Evolutionary conservation across 2,888 invertebrate species (phyloP).

Genomic region (Stenodera caucasica): DNA sequence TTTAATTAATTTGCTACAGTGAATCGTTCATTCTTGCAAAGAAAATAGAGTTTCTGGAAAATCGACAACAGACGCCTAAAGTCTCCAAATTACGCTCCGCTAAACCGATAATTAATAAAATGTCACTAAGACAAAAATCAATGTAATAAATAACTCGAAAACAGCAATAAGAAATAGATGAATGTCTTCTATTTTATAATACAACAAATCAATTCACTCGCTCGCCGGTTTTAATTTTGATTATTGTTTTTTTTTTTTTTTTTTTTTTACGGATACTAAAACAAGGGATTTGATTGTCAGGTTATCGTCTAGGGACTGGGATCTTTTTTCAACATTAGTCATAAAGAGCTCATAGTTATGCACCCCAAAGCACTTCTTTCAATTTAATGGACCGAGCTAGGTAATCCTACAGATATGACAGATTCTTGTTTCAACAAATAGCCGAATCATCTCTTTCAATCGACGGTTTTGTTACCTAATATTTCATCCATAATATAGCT

Average conservation of each 20-base stretch:
- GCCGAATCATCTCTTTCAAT: conserved; percentile 29
- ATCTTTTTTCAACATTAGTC: conserved; percentile 12
- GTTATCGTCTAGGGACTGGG: not conserved
- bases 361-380: conserved; percentile 30
- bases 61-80: not conserved
- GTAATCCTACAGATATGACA: conserved; percentile 30
- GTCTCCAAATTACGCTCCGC: not conserved
- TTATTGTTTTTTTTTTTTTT: not conserved
- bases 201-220: conserved; percentile 25
- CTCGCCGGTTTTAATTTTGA: not conserved
- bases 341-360: conserved; percentile 33
- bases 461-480: conserved; percentile 28
- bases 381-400: conserved; percentile 34
- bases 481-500: conserved; percentile 22
- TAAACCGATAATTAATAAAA: conserved; percentile 40
- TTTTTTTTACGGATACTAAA: not conserved
- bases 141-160: conserved; percentile 41
- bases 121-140: conserved; percentile 39
- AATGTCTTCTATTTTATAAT: conserved; percentile 32
- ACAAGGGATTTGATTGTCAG: conserved; percentile 1
- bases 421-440: conserved; percentile 23
- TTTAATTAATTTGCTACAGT: conserved; percentile 29
- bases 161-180: conserved; percentile 35
- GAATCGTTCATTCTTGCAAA: conserved; percentile 21
- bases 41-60: conserved; percentile 1